Evolutionary conservation across 2,113 vertebrate genomes (phyloP), one percentile per base, ranked within the genome.

Genomic region (Rattus rattus): DNA sequence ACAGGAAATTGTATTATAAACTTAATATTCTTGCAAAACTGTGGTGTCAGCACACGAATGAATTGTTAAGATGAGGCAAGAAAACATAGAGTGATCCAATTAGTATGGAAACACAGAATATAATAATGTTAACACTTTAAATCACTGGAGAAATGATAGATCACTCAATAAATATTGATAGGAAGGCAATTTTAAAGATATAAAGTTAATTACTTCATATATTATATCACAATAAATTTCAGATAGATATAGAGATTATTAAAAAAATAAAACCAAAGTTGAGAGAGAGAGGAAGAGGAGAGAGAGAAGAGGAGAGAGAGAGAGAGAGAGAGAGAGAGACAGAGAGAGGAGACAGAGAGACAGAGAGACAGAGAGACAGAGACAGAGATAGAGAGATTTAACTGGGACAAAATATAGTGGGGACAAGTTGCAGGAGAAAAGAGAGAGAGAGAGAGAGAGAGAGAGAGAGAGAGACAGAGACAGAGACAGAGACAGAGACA

Each of bases 71-170:
- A 83, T 56, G 11, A 81, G 67, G 72, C 47, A 93, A 80, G 7
- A 83, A 28, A 90, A 93, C 3, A 92, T 7, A 70, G 10, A 94
- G 43, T 65, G 2, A 87, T 52, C 4, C 49, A 93, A 73, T 94
- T 79, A 95, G 54, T 52, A 76, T 52, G 3, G 90, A 69, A 88
- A 61, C 20, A 1, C 43, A 9, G 7, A 43, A 63, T 81, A 24
- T 77, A 79, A 88, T 84, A 77, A 95, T 69, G 14, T 52, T 94
- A 88, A 12, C 47, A 70, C 67, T 76, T 77, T 96, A 89, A 56
- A 69, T 89, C 79, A 43, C 61, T 49, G 86, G 33, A 49, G 11
- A 92, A 5, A 84, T 86, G 77, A 92, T 33, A 8, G 11, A 86
- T 92, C 52, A 90, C 69, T 93, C 24, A 92, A 30, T 95, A 92